Evolutionary conservation across 1,140 invertebrate genomes (phyloP).

Genomic region (Metopolophium dirhodum): DNA sequence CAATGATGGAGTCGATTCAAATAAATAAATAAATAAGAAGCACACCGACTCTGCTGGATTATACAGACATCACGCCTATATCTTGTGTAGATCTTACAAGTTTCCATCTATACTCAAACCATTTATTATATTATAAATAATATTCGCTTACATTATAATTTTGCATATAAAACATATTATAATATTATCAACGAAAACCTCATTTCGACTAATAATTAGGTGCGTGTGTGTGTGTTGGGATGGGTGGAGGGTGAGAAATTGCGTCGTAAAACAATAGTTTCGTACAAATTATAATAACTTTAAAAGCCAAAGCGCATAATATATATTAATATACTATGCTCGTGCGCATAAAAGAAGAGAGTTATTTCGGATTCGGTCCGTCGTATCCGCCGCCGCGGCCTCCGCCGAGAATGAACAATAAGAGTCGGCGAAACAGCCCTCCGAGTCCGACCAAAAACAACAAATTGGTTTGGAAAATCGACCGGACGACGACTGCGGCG

Average conservation of each 20-base stretch:
- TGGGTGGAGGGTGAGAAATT: neutral
- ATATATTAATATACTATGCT: neutral
- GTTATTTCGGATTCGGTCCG: neutral
- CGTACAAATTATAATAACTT: slow-evolving; percentile 18
- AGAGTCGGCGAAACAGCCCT: neutral
- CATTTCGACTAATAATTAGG: neutral
- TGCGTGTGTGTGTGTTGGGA: neutral
- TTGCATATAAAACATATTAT: neutral
- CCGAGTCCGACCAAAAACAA: slow-evolving; percentile 18
- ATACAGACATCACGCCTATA: neutral
- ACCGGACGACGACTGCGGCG: neutral
- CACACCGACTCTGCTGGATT: neutral
- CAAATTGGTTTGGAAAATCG: neutral
- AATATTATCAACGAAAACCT: neutral
- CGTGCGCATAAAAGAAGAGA: neutral
- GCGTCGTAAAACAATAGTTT: neutral
- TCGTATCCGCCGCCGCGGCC: neutral
- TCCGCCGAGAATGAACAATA: neutral
- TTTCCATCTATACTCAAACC: neutral
- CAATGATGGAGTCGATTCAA: neutral
- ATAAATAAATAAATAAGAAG: neutral
- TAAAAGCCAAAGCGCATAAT: slow-evolving; percentile 14
- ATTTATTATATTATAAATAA: neutral
- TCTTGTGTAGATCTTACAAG: neutral
- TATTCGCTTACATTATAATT: neutral